A percentile compares a stretch with the other conserved stretches of the same genome.
Evolutionary conservation across 2,888 invertebrate species (phyloP).

Genomic region (Onchidella celtica): DNA sequence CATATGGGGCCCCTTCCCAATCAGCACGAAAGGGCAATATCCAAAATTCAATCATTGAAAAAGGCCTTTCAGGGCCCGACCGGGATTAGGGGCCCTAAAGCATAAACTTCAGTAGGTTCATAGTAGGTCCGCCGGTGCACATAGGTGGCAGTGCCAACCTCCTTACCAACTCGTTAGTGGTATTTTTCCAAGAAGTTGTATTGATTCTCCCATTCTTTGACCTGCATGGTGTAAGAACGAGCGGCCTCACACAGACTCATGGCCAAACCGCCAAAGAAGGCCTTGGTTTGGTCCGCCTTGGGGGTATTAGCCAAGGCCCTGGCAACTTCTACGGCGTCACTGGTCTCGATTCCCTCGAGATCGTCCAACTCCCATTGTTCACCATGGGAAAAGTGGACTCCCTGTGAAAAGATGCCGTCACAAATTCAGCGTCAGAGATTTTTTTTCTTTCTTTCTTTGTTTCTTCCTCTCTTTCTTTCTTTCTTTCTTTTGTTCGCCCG

Average conservation of each 20-base stretch:
- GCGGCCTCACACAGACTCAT: conserved; percentile 13
- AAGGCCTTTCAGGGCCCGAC: too few species aligned
- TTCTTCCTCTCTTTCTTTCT: conserved; percentile 3
- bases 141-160: background rate
- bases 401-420: background rate
- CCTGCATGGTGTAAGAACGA: conserved; percentile 30
- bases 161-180: background rate
- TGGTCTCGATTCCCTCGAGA: conserved; percentile 24
- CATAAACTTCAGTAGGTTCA: too few species aligned
- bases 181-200: conserved; percentile 41
- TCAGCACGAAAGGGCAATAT: too few species aligned
- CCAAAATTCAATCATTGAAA: too few species aligned
- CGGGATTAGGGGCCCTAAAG: too few species aligned
- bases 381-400: background rate
- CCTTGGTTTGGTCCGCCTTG: conserved; percentile 22
- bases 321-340: conserved; percentile 28
- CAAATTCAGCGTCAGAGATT: background rate
- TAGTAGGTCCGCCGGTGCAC: too few species aligned
- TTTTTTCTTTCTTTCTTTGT: background rate
- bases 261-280: conserved; percentile 39
- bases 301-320: too few species aligned
- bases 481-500: too few species aligned
- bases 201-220: conserved; percentile 25
- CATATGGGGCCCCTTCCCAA: too few species aligned
- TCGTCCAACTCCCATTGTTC: conserved; percentile 21